Evolutionary conservation across 2,113 vertebrate genomes (phyloP), one percentile per base, ranked within the genome.

Genomic region (pig (Sus scrofa)): DNA sequence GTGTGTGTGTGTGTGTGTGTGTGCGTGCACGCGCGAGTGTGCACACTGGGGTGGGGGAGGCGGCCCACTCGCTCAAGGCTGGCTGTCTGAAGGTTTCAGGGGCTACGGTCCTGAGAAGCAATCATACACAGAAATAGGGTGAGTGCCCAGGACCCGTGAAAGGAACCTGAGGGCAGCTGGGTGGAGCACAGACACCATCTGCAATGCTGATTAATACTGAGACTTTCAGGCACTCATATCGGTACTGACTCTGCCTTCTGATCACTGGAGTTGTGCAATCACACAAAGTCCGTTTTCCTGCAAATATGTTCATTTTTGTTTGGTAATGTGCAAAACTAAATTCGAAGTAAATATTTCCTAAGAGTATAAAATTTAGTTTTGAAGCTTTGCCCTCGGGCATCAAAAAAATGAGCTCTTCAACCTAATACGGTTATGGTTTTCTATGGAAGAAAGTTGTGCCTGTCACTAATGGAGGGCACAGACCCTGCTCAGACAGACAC

Each of bases 321-420:
- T 56, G 32, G 54, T 84, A 34, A 86, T 70, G 86, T 92, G 37
- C 26, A 83, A 74, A 75, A 63, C 3, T 60, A 63, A n/a, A 0
- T 70, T 63, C 73, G 63, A 86, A 91, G 44, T 85, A 89, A 91
- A 3, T 86, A 86, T 91, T 77, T 93, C 30, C 85, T 83, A 73
- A 12, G 37, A 74, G 14, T 63, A 20, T 37, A 88, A 94, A 82
- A 96, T 58, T 95, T 77, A 37, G 27, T 65, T 96, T 91, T 95
- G 77, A 89, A 95, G 68, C 14, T 34, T 94, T 90, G 30, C 65
- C 87, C 60, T 68, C 7, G 12, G 84, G 75, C 75, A 73, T 86
- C 70, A n/a, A 67, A 83, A 95, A 92, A 89, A 34, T 44, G 50
- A 83, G 58, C 32, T 62, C 67, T 87, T 85, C 56, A 44, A 52